Conservation (phyloP, 2,888 invertebrate species). For the Drosophila cognata region DNA sequence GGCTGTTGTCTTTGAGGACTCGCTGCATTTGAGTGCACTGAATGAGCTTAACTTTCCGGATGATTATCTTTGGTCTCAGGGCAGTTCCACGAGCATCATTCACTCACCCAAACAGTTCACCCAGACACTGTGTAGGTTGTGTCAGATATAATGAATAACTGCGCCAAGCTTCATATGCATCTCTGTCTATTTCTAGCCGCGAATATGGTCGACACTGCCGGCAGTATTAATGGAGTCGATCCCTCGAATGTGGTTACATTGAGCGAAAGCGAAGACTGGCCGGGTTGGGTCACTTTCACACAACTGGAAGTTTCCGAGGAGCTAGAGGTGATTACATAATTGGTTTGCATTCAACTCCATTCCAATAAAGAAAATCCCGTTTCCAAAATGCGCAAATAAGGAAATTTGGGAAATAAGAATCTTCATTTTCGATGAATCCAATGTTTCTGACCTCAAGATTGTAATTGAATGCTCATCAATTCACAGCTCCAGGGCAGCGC, state of each 20-base stretch:
- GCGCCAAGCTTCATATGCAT: background rate
- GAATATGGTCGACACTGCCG: slow-evolving; percentile 83
- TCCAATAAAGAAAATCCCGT: background rate
- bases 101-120: slow-evolving; percentile 86
- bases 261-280: slow-evolving; percentile 83
- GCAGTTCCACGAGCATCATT: slow-evolving; percentile 81
- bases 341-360: background rate
- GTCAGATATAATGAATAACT: background rate
- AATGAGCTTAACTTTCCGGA: slow-evolving; percentile 86
- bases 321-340: slow-evolving; percentile 84
- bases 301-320: slow-evolving; percentile 86
- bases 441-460: background rate
- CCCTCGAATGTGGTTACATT: slow-evolving; percentile 86
- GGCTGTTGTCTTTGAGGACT: slow-evolving; percentile 83
- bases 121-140: slow-evolving; percentile 78
- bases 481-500: slow-evolving; percentile 86
- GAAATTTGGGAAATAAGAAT: background rate
- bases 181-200: slow-evolving; percentile 50
- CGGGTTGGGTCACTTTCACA: slow-evolving; percentile 86
- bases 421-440: background rate
- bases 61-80: slow-evolving; percentile 85
- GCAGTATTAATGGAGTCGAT: slow-evolving; percentile 85
- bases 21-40: slow-evolving; percentile 82
- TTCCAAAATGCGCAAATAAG: background rate
- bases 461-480: background rate